Conservation (phyloP, 2,888 invertebrate genomes). For the Conops quadrifasciatus region DNA sequence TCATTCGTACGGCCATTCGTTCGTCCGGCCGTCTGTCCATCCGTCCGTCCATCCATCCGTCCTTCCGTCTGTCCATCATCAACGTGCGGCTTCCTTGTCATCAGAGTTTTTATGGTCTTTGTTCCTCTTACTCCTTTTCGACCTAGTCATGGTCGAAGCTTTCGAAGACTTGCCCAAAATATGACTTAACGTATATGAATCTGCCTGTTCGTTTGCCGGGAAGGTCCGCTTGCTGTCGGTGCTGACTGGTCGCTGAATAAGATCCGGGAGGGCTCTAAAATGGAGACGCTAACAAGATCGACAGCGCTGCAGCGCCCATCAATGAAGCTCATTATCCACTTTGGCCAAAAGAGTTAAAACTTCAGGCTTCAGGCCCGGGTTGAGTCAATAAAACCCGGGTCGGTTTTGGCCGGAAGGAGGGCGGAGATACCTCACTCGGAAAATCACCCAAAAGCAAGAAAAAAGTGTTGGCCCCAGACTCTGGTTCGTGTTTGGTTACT, state of each 20-base stretch:
- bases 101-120: not conserved
- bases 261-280: not conserved
- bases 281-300: slow-evolving; percentile 24
- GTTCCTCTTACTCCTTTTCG: not conserved
- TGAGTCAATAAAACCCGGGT: too few species aligned
- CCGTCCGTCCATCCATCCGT: too few species aligned
- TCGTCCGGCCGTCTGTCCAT: not conserved
- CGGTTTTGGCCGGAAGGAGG: not conserved
- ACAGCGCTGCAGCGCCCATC: slow-evolving; percentile 18
- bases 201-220: not conserved
- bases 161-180: slow-evolving; percentile 6
- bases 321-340: slow-evolving; percentile 29
- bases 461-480: not conserved
- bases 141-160: not conserved
- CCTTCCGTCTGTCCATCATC: not conserved
- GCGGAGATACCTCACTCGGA: too few species aligned
- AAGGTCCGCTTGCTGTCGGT: not conserved
- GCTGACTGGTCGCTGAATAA: not conserved
- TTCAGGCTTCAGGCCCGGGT: slow-evolving; percentile 21
- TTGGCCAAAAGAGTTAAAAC: slow-evolving; percentile 21
- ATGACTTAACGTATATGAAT: slow-evolving; percentile 25
- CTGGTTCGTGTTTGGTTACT: slow-evolving; percentile 29
- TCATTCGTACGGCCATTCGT: not conserved
- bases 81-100: not conserved
- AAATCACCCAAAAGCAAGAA: too few species aligned